phyloP scores from a whole-genome alignment of 2,888 invertebrate genomes.

The Acleris emargana region DNA sequence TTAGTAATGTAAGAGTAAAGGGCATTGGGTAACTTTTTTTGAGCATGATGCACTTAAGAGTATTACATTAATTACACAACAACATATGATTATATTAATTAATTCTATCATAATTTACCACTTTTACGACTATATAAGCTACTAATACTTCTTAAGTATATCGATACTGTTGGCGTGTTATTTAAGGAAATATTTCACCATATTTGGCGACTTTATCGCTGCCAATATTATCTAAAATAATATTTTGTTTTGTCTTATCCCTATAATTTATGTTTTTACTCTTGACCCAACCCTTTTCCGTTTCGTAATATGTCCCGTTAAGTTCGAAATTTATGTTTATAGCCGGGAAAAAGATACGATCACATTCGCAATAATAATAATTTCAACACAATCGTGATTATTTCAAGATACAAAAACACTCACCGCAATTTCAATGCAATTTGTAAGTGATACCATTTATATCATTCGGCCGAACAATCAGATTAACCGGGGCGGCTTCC shows the following conservation, averaged over 20 bases:
- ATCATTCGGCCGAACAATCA: conserved; percentile 56
- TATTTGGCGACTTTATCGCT: too few relatives aligned
- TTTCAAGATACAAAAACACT: conserved; percentile 51
- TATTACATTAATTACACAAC: too few relatives aligned
- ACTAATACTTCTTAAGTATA: too few relatives aligned
- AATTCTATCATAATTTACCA: too few relatives aligned
- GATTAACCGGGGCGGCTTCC: conserved; percentile 47
- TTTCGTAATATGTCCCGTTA: conserved; percentile 15
- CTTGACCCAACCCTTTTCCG: conserved; percentile 17
- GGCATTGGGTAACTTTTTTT: too few relatives aligned
- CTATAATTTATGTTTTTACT: conserved; percentile 4
- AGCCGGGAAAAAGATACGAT: conserved; percentile 12
- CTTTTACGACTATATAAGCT: too few relatives aligned
- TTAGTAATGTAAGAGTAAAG: too few relatives aligned
- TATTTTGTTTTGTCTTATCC: conserved; percentile 1
- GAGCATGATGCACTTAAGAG: too few relatives aligned
- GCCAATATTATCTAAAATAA: neutral
- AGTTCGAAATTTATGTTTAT: conserved; percentile 26
- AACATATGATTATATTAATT: too few relatives aligned
- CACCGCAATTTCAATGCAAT: conserved; percentile 58
- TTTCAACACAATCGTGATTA: conserved; percentile 46
- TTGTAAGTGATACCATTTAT: conserved; percentile 55
- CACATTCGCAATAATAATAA: conserved; percentile 43
- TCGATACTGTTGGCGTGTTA: too few relatives aligned
- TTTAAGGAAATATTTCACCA: too few relatives aligned